Conservation (phyloP, 2,888 invertebrate genomes). For the Amblyjoppa proteus region DNA sequence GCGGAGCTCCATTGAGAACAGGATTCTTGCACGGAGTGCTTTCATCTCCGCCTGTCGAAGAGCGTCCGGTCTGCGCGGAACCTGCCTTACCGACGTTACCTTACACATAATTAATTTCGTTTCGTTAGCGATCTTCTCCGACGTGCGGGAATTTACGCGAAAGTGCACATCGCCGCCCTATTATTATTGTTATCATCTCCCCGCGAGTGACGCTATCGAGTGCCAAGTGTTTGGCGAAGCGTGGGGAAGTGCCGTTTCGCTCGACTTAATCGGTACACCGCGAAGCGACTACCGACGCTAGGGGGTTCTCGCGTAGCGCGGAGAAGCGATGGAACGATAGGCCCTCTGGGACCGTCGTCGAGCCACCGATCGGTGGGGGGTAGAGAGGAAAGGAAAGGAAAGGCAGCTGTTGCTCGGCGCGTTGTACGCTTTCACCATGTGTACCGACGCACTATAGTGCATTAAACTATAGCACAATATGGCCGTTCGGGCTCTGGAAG, state of each 20-base stretch:
- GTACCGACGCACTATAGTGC: slow-evolving; percentile 7
- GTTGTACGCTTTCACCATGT: slow-evolving; percentile 16
- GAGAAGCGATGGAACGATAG: neutral
- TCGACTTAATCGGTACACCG: slow-evolving; percentile 21
- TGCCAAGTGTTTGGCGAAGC: neutral
- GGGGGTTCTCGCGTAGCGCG: neutral
- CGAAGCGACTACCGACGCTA: neutral
- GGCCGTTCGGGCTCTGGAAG: neutral
- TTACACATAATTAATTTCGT: neutral
- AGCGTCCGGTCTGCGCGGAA: neutral
- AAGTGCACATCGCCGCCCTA: neutral
- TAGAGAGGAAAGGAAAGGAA: neutral
- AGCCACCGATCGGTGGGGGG: neutral
- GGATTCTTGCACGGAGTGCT: neutral
- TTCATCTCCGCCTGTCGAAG: neutral
- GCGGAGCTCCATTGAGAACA: neutral
- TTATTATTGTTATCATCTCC: neutral
- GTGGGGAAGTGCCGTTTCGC: slow-evolving; percentile 10
- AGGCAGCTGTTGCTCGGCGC: slow-evolving; percentile 14
- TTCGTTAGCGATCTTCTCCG: neutral
- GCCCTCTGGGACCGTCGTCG: slow-evolving; percentile 14
- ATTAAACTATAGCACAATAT: neutral
- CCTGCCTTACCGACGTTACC: neutral
- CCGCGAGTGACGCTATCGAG: neutral
- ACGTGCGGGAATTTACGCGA: neutral